Conservation (phyloP, 2,797 vertebrate species). For the Naso thynnoides region DNA sequence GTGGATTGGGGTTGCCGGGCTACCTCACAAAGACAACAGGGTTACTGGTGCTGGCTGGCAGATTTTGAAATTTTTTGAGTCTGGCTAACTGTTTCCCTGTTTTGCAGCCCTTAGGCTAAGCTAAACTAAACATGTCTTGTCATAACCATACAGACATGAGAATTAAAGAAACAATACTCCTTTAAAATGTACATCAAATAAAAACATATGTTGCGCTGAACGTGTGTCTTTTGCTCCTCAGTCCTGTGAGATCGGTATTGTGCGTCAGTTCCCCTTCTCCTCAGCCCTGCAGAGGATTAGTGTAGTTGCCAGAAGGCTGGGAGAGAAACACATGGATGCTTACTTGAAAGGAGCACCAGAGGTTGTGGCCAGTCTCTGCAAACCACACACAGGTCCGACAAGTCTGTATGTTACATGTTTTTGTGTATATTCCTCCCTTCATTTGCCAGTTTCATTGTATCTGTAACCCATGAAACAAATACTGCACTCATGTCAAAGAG, state of each 20-base stretch:
- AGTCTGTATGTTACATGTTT: not conserved
- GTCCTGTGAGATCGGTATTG: conserved; percentile 93
- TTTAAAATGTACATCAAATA: not conserved
- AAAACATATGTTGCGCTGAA: not conserved
- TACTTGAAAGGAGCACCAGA: conserved; percentile 97
- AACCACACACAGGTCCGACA: conserved; percentile 89
- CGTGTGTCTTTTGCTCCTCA: conserved; percentile 45
- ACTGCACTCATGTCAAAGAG: not conserved
- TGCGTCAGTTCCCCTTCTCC: conserved; percentile 97
- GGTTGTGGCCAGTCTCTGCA: conserved; percentile 92
- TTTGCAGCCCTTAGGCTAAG: no score
- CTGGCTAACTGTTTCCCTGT: no score
- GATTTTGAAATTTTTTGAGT: not conserved
- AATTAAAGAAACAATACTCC: no score
- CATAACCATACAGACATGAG: no score
- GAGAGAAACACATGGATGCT: conserved; percentile 93
- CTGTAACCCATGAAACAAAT: not conserved
- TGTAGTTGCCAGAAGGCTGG: conserved; percentile 91
- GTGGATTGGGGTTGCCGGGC: no score
- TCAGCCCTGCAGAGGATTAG: conserved; percentile 95
- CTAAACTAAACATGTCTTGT: no score
- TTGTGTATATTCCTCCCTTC: not conserved
- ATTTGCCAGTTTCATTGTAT: not conserved
- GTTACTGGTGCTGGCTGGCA: no score
- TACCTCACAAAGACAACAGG: no score